Conservation (phyloP, 2,888 invertebrate species). For the Schizotus pectinicornis region DNA sequence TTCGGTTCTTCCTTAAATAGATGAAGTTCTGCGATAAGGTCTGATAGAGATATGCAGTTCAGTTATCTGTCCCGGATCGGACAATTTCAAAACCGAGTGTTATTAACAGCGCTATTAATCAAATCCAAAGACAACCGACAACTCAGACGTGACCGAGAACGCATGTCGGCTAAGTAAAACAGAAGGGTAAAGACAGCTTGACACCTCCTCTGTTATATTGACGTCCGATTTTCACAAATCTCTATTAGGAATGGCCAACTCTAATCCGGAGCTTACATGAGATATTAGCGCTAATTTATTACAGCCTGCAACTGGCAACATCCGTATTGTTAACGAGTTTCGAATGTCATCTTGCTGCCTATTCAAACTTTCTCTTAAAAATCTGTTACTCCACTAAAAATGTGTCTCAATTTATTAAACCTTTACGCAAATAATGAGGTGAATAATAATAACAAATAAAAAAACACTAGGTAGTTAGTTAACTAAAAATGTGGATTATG, state of each 20-base stretch:
- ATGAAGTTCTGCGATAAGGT: slow-evolving; percentile 33
- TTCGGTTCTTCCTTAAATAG: slow-evolving; percentile 32
- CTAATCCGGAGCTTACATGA: no score
- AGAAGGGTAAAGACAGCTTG: slow-evolving; percentile 54
- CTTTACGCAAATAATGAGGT: no score
- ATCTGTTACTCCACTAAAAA: no score
- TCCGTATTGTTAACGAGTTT: no score
- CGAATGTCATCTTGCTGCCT: no score
- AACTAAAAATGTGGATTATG: no score
- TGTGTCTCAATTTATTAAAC: no score
- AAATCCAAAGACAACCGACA: slow-evolving; percentile 55
- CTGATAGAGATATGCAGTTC: slow-evolving; percentile 40
- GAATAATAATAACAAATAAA: no score
- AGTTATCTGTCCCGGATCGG: slow-evolving; percentile 47
- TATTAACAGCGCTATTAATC: slow-evolving; percentile 56
- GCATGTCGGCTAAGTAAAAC: slow-evolving; percentile 52
- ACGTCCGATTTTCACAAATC: slow-evolving; percentile 27
- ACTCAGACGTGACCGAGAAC: slow-evolving; percentile 55
- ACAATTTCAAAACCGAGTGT: slow-evolving; percentile 46
- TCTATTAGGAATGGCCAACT: neutral
- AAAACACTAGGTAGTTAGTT: no score
- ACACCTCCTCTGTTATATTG: slow-evolving; percentile 42
- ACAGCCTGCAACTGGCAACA: no score
- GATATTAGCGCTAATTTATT: no score
- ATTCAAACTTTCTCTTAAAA: no score